These are phyloP conservation scores for Cheilosia vernalis DNA, from an alignment of 2,888 invertebrate genomes.

Conservation along the genomic window DNA sequence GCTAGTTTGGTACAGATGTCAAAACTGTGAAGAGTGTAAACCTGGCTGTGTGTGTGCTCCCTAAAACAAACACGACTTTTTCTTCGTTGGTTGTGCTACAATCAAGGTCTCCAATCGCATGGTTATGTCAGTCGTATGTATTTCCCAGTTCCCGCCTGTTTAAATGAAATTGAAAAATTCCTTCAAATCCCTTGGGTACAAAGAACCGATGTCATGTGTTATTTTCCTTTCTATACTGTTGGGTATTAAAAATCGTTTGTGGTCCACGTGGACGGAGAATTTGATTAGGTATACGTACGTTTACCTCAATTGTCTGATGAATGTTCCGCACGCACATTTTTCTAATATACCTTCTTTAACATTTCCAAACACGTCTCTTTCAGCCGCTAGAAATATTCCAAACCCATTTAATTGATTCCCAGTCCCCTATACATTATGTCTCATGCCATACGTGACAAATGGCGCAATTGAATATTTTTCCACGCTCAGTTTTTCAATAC, in stretches of 20 bases:
- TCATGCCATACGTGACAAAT: slow-evolving; percentile 72
- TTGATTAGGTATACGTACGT: neutral
- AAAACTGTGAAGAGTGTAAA: no score
- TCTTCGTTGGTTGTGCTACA: no score
- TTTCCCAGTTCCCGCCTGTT: no score
- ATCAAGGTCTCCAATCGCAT: no score
- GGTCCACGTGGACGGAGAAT: slow-evolving; percentile 15
- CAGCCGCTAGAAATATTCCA: slow-evolving; percentile 60
- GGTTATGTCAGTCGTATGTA: no score
- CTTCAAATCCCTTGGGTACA: no score
- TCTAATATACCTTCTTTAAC: slow-evolving; percentile 47
- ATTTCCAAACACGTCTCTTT: slow-evolving; percentile 66
- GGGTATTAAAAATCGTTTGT: neutral
- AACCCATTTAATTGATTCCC: slow-evolving; percentile 69
- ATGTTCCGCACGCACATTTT: slow-evolving; percentile 37
- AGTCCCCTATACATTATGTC: slow-evolving; percentile 64
- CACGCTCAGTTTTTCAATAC: slow-evolving; percentile 50
- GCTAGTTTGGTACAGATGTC: no score
- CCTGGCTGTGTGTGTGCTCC: no score
- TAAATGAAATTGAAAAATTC: no score
- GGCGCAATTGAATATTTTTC: slow-evolving; percentile 70
- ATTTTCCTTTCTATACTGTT: neutral
- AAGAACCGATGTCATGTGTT: neutral
- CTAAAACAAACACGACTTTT: no score
- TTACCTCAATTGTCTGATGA: slow-evolving; percentile 11